A percentile compares a stretch with the other conserved stretches of the same genome.
Evolutionary conservation across 2,797 vertebrate genomes (phyloP).

Genomic region (Scolopax rusticola): DNA sequence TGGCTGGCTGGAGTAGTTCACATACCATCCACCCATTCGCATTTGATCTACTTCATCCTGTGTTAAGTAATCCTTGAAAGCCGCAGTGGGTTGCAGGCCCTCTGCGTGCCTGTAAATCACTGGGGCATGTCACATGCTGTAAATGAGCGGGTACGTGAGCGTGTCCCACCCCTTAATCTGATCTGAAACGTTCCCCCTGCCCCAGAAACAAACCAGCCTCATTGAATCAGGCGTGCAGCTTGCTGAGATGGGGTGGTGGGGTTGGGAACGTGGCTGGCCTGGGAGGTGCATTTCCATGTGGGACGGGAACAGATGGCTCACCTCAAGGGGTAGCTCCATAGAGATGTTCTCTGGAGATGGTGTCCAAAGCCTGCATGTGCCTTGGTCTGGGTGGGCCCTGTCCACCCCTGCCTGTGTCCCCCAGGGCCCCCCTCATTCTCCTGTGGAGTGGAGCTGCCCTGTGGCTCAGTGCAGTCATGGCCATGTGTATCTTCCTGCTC

Average conservation of each 20-base stretch:
- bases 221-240: background rate
- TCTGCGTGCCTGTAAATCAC: conserved; percentile 7
- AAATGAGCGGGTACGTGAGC: rapidly evolving
- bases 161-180: background rate
- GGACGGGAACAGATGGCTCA: background rate
- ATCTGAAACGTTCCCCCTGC: background rate
- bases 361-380: background rate
- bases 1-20: conserved; percentile 31
- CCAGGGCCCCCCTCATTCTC: background rate
- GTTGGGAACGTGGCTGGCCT: background rate
- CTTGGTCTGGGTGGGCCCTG: background rate
- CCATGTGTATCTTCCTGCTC: rapidly evolving
- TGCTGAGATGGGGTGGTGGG: background rate
- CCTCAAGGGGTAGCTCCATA: background rate
- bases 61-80: conserved; percentile 28
- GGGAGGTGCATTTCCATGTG: rapidly evolving
- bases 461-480: rapidly evolving
- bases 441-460: background rate
- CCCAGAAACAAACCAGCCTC: background rate
- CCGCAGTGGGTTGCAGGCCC: background rate
- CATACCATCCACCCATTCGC: conserved; percentile 15
- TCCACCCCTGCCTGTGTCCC: background rate
- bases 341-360: background rate
- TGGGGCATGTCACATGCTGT: background rate
- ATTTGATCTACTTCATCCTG: conserved; percentile 44